Percentiles rank a stretch among this genome's conserved stretches.
Evolutionary conservation across 2,888 invertebrate species (phyloP).

Genomic region (Tetragonisca angustula): DNA sequence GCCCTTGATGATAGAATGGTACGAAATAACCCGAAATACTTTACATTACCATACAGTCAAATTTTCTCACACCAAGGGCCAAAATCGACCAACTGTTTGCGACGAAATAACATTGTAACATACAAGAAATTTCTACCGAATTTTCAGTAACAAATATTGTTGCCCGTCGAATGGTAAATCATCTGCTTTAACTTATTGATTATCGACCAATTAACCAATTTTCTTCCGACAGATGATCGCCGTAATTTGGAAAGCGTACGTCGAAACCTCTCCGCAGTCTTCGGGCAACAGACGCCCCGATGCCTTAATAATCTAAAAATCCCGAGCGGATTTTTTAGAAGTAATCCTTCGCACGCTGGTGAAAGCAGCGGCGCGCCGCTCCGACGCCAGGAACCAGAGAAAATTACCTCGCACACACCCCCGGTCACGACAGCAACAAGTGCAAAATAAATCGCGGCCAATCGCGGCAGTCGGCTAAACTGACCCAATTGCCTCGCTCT

Average conservation of each 20-base stretch:
- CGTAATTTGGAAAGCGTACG: neutral
- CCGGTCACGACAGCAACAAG: slow-evolving; percentile 22
- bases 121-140: too few species aligned
- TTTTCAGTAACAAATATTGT: too few species aligned
- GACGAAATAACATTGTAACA: too few species aligned
- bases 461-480: neutral
- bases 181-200: too few species aligned
- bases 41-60: neutral
- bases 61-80: neutral
- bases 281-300: too few species aligned
- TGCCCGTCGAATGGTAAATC: too few species aligned
- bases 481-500: slow-evolving; percentile 18
- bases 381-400: neutral
- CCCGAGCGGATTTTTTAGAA: neutral
- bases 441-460: slow-evolving; percentile 19
- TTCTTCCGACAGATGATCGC: neutral
- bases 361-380: neutral
- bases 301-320: neutral
- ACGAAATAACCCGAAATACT: neutral
- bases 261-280: too few species aligned
- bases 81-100: neutral
- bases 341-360: neutral
- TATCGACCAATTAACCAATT: neutral
- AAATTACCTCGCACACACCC: slow-evolving; percentile 8
- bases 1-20: neutral